Evolutionary conservation across 2,888 invertebrate species (phyloP).

Genomic region (Portevinia maculata): DNA sequence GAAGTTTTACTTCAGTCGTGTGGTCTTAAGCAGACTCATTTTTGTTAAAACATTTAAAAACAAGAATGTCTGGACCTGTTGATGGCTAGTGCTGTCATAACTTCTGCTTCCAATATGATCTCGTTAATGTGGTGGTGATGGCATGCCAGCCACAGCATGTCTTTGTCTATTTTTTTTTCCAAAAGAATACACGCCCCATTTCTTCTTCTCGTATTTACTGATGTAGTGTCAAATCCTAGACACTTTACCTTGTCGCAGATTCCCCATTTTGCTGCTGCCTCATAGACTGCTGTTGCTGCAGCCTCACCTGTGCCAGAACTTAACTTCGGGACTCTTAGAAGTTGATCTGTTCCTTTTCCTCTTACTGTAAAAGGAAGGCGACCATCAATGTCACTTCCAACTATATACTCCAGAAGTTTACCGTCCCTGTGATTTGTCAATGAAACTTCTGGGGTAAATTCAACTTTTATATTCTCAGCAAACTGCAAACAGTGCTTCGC

Average conservation of each 20-base stretch:
- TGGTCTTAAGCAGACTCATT: no score
- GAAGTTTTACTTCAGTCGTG: no score
- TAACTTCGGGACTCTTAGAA: constrained; percentile 3
- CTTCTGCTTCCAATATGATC: constrained; percentile 46
- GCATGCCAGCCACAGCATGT: constrained; percentile 36
- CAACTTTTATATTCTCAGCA: neutral
- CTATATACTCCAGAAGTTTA: constrained; percentile 13
- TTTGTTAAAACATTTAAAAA: constrained; percentile 32
- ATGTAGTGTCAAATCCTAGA: constrained; percentile 4
- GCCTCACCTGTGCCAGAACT: neutral
- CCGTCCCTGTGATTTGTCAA: constrained; percentile 25
- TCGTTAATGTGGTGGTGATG: constrained; percentile 46
- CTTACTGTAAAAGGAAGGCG: constrained; percentile 18
- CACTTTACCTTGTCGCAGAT: neutral
- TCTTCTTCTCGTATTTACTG: neutral
- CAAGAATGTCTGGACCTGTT: constrained; percentile 24
- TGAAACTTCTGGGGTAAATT: constrained; percentile 16
- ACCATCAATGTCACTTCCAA: constrained; percentile 26
- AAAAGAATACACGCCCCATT: neutral
- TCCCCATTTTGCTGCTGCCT: constrained; percentile 2
- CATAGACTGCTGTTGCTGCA: neutral
- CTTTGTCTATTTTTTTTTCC: constrained; percentile 20
- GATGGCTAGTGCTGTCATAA: constrained; percentile 16
- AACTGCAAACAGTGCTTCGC: neutral
- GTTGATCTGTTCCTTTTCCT: constrained; percentile 13